Conservation (phyloP, 2,888 invertebrate species). For the Meiosimyza decipiens region DNA sequence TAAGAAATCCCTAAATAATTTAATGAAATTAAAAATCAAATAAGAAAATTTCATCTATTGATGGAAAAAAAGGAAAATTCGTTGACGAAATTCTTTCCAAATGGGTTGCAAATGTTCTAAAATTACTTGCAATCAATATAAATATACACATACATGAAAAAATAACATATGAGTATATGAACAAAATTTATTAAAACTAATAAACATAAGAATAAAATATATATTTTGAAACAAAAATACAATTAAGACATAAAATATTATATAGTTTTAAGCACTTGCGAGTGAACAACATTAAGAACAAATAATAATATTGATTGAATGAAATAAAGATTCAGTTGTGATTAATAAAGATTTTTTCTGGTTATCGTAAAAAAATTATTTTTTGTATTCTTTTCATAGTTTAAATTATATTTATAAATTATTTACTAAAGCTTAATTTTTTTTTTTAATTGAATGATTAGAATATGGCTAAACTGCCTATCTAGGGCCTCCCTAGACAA, state of each 20-base stretch:
- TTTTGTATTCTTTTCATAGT: constrained; percentile 1
- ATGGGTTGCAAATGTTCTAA: too few species aligned
- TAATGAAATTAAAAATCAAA: too few species aligned
- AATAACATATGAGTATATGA: constrained; percentile 2
- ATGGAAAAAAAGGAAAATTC: too few species aligned
- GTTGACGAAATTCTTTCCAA: too few species aligned
- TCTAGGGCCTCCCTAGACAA: too few species aligned
- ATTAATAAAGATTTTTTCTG: neutral
- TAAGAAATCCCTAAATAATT: too few species aligned
- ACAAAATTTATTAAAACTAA: neutral
- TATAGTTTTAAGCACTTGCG: constrained; percentile 22
- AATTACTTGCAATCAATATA: constrained; percentile 7
- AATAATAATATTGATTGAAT: neutral
- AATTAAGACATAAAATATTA: constrained; percentile 18
- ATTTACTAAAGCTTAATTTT: too few species aligned
- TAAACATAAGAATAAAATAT: constrained; percentile 10
- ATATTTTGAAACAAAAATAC: neutral
- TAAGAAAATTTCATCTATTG: too few species aligned
- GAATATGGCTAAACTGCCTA: too few species aligned
- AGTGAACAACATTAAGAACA: neutral
- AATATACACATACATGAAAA: neutral
- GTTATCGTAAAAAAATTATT: too few species aligned
- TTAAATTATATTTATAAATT: neutral
- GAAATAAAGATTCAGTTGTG: constrained; percentile 2
- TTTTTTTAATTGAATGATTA: too few species aligned